phyloP scores from a whole-genome alignment of 2,113 vertebrate genomes.

The Martes martes region DNA sequence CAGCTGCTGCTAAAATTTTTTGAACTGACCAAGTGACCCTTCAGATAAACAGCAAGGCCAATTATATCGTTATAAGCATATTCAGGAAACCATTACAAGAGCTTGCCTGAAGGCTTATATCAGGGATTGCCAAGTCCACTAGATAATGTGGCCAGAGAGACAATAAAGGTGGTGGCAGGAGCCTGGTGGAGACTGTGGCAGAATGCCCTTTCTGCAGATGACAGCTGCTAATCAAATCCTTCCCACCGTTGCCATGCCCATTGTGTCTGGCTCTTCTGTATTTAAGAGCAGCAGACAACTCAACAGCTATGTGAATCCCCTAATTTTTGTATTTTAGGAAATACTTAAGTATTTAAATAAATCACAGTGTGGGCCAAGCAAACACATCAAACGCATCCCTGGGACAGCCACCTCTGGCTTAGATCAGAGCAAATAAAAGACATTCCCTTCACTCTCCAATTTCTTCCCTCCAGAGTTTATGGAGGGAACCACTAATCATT shows the following conservation, averaged over 20 bases:
- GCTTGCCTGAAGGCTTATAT: not conserved
- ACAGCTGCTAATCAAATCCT: not conserved
- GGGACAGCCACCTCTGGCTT: not conserved
- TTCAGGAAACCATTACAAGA: not conserved
- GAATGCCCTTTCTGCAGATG: not conserved
- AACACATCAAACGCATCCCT: not conserved
- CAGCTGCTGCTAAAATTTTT: not conserved
- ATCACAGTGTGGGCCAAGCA: not conserved
- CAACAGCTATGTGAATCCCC: not conserved
- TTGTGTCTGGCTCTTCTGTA: not conserved
- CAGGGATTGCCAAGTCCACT: not conserved
- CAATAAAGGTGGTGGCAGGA: not conserved
- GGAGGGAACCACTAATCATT: constrained; percentile 32
- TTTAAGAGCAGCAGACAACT: not conserved
- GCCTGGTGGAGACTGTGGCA: not conserved
- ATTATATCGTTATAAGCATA: not conserved
- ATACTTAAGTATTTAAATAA: constrained; percentile 11
- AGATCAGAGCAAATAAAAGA: not conserved
- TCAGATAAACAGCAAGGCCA: not conserved
- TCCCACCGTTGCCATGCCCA: not conserved
- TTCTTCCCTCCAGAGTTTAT: not conserved
- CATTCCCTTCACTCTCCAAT: not conserved
- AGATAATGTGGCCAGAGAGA: not conserved
- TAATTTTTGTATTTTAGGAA: constrained; percentile 16
- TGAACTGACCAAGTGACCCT: not conserved